Percentiles rank a stretch among this genome's conserved stretches.
Conservation (phyloP, 2,888 invertebrate genomes). For the Adineta ricciae region DNA sequence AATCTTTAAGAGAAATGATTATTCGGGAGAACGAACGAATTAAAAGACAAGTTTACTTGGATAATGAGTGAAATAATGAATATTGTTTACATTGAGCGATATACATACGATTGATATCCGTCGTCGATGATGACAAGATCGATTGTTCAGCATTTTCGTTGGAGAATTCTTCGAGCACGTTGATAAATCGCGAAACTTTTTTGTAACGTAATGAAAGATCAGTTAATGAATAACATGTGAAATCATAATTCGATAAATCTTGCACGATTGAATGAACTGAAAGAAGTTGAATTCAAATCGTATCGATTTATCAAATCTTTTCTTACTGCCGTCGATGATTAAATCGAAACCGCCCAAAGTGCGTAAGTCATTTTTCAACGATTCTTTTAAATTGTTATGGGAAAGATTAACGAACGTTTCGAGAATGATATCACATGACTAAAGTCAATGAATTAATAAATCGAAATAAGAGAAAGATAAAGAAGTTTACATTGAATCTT, state of each 20-base stretch:
- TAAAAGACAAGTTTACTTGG: neutral
- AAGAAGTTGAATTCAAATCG: neutral
- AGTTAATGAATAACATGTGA: neutral
- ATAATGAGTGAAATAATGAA: neutral
- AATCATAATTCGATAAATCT: conserved; percentile 1
- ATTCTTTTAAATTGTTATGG: conserved; percentile 1
- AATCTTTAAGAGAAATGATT: neutral
- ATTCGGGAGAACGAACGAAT: neutral
- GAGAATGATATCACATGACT: neutral
- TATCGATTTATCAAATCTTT: neutral
- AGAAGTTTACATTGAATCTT: neutral
- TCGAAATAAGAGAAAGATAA: neutral
- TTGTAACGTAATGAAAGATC: neutral
- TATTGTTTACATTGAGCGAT: neutral
- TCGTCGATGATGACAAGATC: neutral
- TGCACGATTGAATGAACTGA: neutral
- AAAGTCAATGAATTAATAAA: neutral
- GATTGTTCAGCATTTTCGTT: neutral
- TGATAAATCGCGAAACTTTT: conserved; percentile 1
- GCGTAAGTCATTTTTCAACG: neutral
- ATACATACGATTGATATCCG: neutral
- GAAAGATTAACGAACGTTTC: neutral
- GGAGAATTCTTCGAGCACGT: neutral
- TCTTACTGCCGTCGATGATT: neutral
- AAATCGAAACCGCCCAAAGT: neutral